Evolutionary conservation across 1,140 invertebrate genomes (phyloP), one percentile per base, ranked within the genome.

Genomic region (Brachionus plicatilis): DNA sequence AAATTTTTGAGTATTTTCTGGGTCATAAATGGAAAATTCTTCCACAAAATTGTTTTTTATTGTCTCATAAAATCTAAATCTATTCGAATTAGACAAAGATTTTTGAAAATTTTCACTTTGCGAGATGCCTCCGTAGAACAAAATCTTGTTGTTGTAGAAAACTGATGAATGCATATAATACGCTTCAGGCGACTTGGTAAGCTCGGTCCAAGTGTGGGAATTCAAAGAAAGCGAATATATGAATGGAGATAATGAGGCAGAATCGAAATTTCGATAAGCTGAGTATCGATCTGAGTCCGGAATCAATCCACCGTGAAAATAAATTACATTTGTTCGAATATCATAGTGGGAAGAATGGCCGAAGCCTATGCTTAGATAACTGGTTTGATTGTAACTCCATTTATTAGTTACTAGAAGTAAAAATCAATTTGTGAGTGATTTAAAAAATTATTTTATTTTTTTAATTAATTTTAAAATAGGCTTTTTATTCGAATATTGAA

Each of bases 271-370:
- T 27, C 72, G 72, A 27, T 24, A 47, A 20, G 24, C 27, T 14
- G 72, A 47, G 9, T 50, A 76, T 24, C 27, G 9, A 24, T 76
- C 72, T 50, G 50, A 45, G 27, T 82, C 60, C 3, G 37, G 37
- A 20, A 82, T 45, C n/a, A 82, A 45, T 3, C 79, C 79, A 29
- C 79, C 79, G 12, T 82, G 27, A 66, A 82, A 60, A 68, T 82
- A 82, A 29, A 82, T 17, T 45, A 65, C 20, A 82, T 82, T 60
- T 41, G 33, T 68, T 50, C 72, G n/a, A 12, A 27, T 76, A 41
- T 60, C 79, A 27, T 45, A 68, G 12, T 65, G 24, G 12, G 53
- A 65, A 11, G 79, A 4, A 60, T 82, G 79, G 12, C 79, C 79
- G 56, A 17, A 65, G 11, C 79, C 79, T n/a, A 82, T 82, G 79